A percentile compares a stretch with the other conserved stretches of the same genome.
phyloP scores from a whole-genome alignment of 2,113 vertebrate genomes.

The Athene cunicularia region DNA sequence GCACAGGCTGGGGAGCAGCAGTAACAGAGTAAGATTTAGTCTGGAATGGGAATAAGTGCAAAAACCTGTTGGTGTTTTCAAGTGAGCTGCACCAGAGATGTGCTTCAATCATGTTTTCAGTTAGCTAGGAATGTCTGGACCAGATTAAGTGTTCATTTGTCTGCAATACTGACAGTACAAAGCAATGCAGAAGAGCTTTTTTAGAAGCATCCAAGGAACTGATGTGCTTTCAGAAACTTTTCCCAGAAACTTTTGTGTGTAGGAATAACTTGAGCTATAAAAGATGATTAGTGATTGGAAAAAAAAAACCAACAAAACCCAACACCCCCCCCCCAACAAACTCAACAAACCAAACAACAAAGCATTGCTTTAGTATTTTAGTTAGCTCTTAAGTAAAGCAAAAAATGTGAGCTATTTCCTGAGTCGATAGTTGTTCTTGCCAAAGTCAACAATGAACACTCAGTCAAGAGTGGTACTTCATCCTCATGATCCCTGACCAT shows the following conservation, averaged over 20 bases:
- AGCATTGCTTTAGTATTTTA: conserved; percentile 6
- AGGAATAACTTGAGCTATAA: neutral
- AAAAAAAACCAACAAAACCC: neutral
- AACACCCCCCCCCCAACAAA: no score
- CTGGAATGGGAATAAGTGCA: neutral
- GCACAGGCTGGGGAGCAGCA: neutral
- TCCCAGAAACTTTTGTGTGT: neutral
- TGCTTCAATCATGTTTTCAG: neutral
- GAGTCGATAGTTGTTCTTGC: neutral
- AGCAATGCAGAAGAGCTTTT: neutral
- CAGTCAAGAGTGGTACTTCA: neutral
- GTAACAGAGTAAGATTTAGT: neutral
- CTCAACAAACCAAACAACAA: neutral
- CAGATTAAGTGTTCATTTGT: neutral
- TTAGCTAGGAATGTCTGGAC: neutral
- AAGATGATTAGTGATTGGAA: neutral
- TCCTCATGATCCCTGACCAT: neutral
- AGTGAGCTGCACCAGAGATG: neutral
- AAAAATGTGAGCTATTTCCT: conserved; percentile 40
- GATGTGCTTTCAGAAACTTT: neutral
- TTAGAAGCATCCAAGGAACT: neutral
- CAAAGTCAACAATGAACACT: neutral
- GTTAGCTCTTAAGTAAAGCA: neutral
- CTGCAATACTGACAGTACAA: neutral
- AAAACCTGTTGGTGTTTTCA: neutral